Conservation (phyloP, 2,888 invertebrate genomes). For the Geophilus truncorum region DNA sequence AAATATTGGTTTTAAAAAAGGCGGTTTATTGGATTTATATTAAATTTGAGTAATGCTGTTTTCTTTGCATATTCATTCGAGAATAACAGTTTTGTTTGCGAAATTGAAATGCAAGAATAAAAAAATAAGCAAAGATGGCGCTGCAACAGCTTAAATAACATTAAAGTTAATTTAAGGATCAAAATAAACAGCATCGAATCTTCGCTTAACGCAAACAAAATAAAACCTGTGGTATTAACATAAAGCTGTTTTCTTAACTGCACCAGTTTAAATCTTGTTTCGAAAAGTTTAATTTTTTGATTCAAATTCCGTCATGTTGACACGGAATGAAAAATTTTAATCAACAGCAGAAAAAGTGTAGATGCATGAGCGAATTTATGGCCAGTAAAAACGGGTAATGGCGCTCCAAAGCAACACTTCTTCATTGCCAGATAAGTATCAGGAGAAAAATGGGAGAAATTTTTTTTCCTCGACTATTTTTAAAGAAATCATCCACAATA, state of each 20-base stretch:
- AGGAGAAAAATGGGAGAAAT: slow-evolving; percentile 7
- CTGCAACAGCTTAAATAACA: not conserved
- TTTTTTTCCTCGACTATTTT: not conserved
- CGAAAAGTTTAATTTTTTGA: not conserved
- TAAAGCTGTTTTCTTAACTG: too few relatives aligned
- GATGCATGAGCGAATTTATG: slow-evolving; percentile 21
- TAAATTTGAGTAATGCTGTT: not conserved
- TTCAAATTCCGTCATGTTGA: slow-evolving; percentile 7
- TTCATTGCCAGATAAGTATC: slow-evolving; percentile 27
- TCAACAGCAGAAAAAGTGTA: slow-evolving; percentile 10
- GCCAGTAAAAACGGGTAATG: slow-evolving; percentile 27
- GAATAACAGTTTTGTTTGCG: not conserved
- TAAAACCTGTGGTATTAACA: too few relatives aligned
- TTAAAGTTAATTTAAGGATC: not conserved
- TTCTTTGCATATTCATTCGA: not conserved
- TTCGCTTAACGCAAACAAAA: too few relatives aligned
- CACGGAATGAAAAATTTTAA: slow-evolving; percentile 24
- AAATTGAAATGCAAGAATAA: not conserved
- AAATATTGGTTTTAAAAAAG: not conserved
- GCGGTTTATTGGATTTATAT: not conserved
- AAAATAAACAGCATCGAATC: not conserved
- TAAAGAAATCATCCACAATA: slow-evolving; percentile 17
- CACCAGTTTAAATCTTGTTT: not conserved
- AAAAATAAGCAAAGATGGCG: not conserved
- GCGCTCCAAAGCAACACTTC: slow-evolving; percentile 21